phyloP scores from a whole-genome alignment of 2,113 vertebrate species.

The Perca schrenkii region DNA sequence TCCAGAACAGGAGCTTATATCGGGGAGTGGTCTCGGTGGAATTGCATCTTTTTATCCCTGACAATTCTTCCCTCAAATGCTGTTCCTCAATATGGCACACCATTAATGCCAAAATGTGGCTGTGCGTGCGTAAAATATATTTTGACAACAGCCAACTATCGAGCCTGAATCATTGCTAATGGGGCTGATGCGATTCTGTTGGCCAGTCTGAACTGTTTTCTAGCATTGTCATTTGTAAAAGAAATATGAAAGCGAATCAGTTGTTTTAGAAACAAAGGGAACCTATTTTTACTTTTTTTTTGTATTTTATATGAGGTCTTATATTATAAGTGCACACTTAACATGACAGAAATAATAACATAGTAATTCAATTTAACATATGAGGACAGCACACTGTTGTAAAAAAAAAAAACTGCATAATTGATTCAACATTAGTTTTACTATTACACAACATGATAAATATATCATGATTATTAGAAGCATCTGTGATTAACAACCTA shows the following conservation, averaged over 20 bases:
- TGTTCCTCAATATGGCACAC: slow-evolving; percentile 32
- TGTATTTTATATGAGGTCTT: slow-evolving; percentile 6
- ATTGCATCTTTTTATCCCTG: slow-evolving; percentile 36
- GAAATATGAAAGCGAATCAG: not conserved
- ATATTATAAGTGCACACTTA: not conserved
- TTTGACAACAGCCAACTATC: slow-evolving; percentile 43
- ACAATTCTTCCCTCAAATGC: slow-evolving; percentile 35
- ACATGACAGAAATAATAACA: slow-evolving; percentile 7
- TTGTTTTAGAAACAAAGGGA: slow-evolving; percentile 1
- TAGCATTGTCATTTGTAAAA: slow-evolving; percentile 19
- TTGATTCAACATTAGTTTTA: not conserved
- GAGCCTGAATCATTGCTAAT: slow-evolving; percentile 42
- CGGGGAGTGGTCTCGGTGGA: slow-evolving; percentile 39
- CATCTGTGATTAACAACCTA: not conserved
- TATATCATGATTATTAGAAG: not conserved
- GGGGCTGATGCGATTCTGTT: slow-evolving; percentile 51
- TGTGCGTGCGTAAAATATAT: slow-evolving; percentile 44
- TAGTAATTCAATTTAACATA: not conserved
- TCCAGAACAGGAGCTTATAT: slow-evolving; percentile 55
- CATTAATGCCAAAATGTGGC: slow-evolving; percentile 38
- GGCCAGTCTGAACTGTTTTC: slow-evolving; percentile 37
- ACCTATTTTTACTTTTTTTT: not conserved
- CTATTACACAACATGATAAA: not conserved
- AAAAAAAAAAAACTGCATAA: not conserved
- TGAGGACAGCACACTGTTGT: not conserved